Percentiles rank a stretch among this genome's conserved stretches.
Evolutionary conservation across 2,888 invertebrate genomes (phyloP).

Genomic region (Trichopoda pennipes): DNA sequence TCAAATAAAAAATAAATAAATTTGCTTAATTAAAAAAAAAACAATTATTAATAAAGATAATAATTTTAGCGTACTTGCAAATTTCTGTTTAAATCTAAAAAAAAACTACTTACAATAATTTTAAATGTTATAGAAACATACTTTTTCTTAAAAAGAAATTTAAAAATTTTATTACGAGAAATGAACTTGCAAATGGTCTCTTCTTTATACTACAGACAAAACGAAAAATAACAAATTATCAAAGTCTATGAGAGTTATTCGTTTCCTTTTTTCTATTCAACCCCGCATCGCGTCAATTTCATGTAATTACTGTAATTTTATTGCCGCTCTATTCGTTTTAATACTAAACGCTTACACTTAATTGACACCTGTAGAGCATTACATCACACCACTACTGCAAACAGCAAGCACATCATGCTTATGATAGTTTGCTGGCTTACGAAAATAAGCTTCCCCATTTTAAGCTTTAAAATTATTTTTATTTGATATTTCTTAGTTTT

Average conservation of each 20-base stretch:
- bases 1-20: too few species aligned
- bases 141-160: not conserved
- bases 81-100: slow-evolving; percentile 14
- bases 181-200: slow-evolving; percentile 59
- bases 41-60: not conserved
- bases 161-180: slow-evolving; percentile 25
- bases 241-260: slow-evolving; percentile 6
- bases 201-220: slow-evolving; percentile 62
- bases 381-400: slow-evolving; percentile 1
- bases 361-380: slow-evolving; percentile 5
- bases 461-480: slow-evolving; percentile 1
- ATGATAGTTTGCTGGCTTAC: slow-evolving; percentile 42
- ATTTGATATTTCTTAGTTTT: not conserved
- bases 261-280: not conserved
- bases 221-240: not conserved
- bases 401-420: slow-evolving; percentile 1
- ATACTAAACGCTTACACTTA: slow-evolving; percentile 37
- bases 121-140: slow-evolving; percentile 19
- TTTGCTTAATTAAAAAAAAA: not conserved
- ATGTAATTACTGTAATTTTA: slow-evolving; percentile 71
- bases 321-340: slow-evolving; percentile 75
- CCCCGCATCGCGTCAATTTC: slow-evolving; percentile 66
- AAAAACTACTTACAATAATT: not conserved
- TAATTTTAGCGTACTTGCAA: not conserved
- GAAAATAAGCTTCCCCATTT: slow-evolving; percentile 3